These are phyloP conservation scores for Cantharis lateralis DNA, from an alignment of 2,888 invertebrate species.

Conservation along the genomic window DNA sequence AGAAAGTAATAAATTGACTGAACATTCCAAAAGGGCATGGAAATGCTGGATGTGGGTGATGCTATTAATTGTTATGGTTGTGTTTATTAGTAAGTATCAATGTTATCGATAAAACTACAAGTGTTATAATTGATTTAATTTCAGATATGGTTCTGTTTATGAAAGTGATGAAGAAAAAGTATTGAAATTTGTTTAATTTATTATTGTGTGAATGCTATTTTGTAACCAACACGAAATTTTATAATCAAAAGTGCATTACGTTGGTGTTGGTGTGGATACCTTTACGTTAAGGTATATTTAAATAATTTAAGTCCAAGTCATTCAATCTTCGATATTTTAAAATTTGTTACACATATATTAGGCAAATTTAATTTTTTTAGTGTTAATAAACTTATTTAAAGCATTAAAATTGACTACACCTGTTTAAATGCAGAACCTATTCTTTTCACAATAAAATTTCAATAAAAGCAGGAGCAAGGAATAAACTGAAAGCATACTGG, in stretches of 20 bases:
- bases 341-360: neutral
- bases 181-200: slow-evolving; percentile 25
- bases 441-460: too few species aligned
- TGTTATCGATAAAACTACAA: neutral
- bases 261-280: neutral
- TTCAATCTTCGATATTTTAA: neutral
- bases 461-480: too few species aligned
- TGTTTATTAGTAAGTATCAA: slow-evolving; percentile 80
- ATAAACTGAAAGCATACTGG: too few species aligned
- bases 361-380: neutral
- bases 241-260: neutral
- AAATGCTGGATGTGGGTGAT: slow-evolving; percentile 96
- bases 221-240: neutral
- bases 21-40: slow-evolving; percentile 85
- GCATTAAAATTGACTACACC: neutral
- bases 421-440: too few species aligned
- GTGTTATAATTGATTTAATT: slow-evolving; percentile 45
- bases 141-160: slow-evolving; percentile 91
- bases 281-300: neutral
- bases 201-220: neutral
- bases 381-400: neutral
- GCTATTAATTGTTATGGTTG: slow-evolving; percentile 80
- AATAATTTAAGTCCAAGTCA: neutral
- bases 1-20: slow-evolving; percentile 81
- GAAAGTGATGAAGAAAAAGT: slow-evolving; percentile 82